phyloP scores from a whole-genome alignment of 2,113 vertebrate genomes.

The Aepyceros melampus region DNA sequence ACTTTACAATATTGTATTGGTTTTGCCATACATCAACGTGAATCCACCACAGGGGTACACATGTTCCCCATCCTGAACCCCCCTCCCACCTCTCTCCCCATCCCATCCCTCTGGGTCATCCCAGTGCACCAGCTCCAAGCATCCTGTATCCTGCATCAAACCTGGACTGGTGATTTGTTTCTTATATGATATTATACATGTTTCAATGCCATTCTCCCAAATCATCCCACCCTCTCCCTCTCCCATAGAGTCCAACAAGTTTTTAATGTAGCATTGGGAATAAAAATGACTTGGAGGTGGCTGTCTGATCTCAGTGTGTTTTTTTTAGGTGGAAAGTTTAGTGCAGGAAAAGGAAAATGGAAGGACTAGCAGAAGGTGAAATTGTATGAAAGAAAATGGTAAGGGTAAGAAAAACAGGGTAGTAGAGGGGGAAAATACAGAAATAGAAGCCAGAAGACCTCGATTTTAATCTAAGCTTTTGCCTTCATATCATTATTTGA shows the following conservation, averaged over 20 bases:
- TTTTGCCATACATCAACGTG: no score
- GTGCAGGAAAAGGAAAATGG: background rate
- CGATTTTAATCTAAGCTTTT: background rate
- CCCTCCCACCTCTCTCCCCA: no score
- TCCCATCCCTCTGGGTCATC: no score
- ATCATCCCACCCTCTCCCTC: no score
- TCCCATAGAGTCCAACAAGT: background rate
- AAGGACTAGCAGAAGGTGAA: constrained; percentile 1
- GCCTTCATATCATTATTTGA: background rate
- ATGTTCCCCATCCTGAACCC: no score
- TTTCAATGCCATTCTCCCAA: no score
- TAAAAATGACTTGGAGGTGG: background rate
- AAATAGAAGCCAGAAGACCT: background rate
- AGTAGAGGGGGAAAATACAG: background rate
- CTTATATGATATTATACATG: no score
- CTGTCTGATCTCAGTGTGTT: background rate
- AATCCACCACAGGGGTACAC: no score
- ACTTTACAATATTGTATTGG: no score
- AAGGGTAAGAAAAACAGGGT: background rate
- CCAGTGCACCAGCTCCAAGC: no score
- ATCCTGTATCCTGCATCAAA: no score
- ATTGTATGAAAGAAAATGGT: background rate
- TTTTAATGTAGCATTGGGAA: background rate
- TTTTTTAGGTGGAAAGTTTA: background rate
- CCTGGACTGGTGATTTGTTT: no score